Evolutionary conservation across 2,888 invertebrate genomes (phyloP).

Genomic region (Frankliniella fusca): DNA sequence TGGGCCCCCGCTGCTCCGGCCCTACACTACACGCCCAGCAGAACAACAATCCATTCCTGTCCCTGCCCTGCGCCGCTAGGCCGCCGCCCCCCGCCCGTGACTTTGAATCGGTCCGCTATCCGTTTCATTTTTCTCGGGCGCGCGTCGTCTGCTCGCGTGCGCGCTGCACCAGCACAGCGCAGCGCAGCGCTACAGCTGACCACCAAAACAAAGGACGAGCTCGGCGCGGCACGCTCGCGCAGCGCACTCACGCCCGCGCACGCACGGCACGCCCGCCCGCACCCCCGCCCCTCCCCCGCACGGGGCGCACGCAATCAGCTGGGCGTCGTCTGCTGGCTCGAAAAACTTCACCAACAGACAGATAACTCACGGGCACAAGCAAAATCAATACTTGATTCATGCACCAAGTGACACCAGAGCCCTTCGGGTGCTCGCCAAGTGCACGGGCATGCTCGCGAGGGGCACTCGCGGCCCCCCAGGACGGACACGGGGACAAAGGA

Average conservation of each 20-base stretch:
- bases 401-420: not conserved
- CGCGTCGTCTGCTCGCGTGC: not conserved
- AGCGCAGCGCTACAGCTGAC: not conserved
- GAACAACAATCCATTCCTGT: not conserved
- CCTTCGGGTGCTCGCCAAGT: not conserved
- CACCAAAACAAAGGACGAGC: constrained; percentile 8
- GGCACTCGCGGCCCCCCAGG: not conserved
- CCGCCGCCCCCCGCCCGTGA: not conserved
- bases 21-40: too few relatives aligned
- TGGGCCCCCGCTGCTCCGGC: too few relatives aligned
- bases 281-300: not conserved
- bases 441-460: not conserved
- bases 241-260: not conserved
- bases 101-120: not conserved
- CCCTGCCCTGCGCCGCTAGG: not conserved
- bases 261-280: not conserved
- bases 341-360: not conserved
- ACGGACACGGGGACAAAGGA: not conserved
- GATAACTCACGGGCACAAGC: not conserved
- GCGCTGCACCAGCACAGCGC: not conserved
- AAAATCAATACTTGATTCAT: not conserved
- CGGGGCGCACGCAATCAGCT: not conserved
- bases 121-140: not conserved
- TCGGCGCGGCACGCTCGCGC: not conserved
- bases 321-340: not conserved